phyloP scores from a whole-genome alignment of 2,797 vertebrate genomes.

The Chanos chanos region DNA sequence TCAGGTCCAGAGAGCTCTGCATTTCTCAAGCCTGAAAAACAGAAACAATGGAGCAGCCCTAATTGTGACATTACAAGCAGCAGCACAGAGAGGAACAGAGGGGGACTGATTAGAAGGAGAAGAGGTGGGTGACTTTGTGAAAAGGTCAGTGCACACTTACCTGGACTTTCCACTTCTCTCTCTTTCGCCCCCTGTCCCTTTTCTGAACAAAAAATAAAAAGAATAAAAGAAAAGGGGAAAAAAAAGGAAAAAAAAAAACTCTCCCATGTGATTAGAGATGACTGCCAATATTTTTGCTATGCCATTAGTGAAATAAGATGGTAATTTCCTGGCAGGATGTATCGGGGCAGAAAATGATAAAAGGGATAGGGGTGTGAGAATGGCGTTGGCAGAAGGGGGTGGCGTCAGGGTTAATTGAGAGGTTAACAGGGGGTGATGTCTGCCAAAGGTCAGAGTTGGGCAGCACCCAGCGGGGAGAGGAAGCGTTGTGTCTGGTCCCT shows the following conservation, averaged over 20 bases:
- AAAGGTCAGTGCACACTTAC: conserved; percentile 78
- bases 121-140: conserved; percentile 77
- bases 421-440: conserved; percentile 67
- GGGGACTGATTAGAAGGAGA: conserved; percentile 74
- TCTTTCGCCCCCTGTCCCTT: conserved; percentile 21
- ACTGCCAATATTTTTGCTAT: conserved; percentile 52
- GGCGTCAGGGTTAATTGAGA: conserved; percentile 67
- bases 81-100: conserved; percentile 66
- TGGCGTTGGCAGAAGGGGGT: conserved; percentile 22
- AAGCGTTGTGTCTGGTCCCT: conserved; percentile 42
- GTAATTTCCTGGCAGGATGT: conserved; percentile 65
- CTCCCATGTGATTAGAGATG: conserved; percentile 59
- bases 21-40: conserved; percentile 48
- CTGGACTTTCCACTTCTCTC: conserved; percentile 60
- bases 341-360: conserved; percentile 67
- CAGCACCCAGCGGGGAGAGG: conserved; percentile 55
- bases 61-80: conserved; percentile 76
- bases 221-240: conserved; percentile 31
- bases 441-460: conserved; percentile 64
- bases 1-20: conserved; percentile 54
- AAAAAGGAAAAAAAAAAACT: conserved; percentile 34
- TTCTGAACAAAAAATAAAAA: conserved; percentile 13
- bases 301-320: conserved; percentile 71
- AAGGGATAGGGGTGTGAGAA: conserved; percentile 37
- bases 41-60: conserved; percentile 72